phyloP scores from a whole-genome alignment of 2,797 vertebrate species.

The Emys orbicularis region DNA sequence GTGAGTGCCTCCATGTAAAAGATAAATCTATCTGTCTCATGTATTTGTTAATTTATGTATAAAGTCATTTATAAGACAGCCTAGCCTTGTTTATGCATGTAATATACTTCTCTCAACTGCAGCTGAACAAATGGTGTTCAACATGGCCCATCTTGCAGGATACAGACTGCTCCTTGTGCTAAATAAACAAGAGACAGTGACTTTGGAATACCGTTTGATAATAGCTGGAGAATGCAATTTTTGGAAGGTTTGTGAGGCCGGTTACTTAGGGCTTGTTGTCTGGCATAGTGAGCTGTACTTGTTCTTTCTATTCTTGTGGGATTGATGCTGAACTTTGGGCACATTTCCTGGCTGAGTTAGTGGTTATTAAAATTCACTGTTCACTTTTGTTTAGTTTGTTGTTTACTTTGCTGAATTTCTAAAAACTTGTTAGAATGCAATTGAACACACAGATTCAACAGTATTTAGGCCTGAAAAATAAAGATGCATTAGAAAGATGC shows the following conservation, averaged over 20 bases:
- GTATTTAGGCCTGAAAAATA: conserved; percentile 85
- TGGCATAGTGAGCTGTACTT: background rate
- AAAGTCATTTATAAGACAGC: background rate
- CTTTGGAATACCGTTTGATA: background rate
- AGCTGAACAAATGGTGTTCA: background rate
- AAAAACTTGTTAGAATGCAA: conserved; percentile 81
- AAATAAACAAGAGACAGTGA: fast-evolving
- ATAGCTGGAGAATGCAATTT: background rate
- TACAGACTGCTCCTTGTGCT: fast-evolving
- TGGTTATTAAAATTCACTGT: conserved; percentile 72
- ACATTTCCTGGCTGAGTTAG: conserved; percentile 49
- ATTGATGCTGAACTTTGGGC: conserved; percentile 20
- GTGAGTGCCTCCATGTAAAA: background rate
- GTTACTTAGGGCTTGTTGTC: background rate
- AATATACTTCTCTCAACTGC: fast-evolving
- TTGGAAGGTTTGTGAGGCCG: background rate
- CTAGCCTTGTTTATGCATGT: fast-evolving
- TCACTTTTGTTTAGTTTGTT: conserved; percentile 78
- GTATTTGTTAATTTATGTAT: conserved; percentile 47
- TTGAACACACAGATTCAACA: conserved; percentile 79
- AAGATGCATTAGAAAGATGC: conserved; percentile 87
- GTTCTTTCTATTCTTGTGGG: conserved; percentile 3
- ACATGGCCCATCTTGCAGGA: background rate
- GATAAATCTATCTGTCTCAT: conserved; percentile 18
- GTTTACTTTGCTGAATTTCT: conserved; percentile 83